Conservation (phyloP, 2,888 invertebrate genomes). For the Aphodius granarius region DNA sequence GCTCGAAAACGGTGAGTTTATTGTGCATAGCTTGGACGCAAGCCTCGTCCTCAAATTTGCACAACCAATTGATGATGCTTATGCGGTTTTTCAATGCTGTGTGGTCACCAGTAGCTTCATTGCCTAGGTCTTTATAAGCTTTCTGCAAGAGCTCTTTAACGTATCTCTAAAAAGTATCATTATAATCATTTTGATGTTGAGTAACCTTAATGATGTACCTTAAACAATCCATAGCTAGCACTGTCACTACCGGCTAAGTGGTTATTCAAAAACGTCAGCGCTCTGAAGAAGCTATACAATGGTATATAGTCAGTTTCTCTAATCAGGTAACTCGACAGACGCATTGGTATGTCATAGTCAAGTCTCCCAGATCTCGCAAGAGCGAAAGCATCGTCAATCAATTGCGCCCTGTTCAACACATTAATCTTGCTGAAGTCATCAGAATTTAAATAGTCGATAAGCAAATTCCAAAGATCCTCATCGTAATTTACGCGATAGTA, state of each 20-base stretch:
- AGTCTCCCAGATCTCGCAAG: constrained; percentile 62
- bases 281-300: constrained; percentile 54
- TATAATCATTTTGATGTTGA: too few relatives aligned
- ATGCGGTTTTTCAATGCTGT: constrained; percentile 48
- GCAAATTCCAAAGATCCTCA: constrained; percentile 49
- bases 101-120: constrained; percentile 11
- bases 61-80: constrained; percentile 35
- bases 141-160: constrained; percentile 15
- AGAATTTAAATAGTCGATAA: constrained; percentile 51
- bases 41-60: constrained; percentile 46
- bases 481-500: constrained; percentile 53
- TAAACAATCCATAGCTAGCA: constrained; percentile 23
- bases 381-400: constrained; percentile 57
- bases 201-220: too few relatives aligned
- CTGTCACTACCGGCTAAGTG: constrained; percentile 6
- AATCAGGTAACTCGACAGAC: constrained; percentile 61
- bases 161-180: constrained; percentile 12
- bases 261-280: constrained; percentile 29
- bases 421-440: constrained; percentile 56
- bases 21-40: constrained; percentile 37
- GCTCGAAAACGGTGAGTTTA: neutral
- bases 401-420: constrained; percentile 58
- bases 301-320: constrained; percentile 65
- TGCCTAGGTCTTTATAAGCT: constrained; percentile 22
- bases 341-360: constrained; percentile 58